Percentiles rank a stretch among this genome's conserved stretches.
phyloP scores from a whole-genome alignment of 2,113 vertebrate genomes.

The Lates calcarifer region DNA sequence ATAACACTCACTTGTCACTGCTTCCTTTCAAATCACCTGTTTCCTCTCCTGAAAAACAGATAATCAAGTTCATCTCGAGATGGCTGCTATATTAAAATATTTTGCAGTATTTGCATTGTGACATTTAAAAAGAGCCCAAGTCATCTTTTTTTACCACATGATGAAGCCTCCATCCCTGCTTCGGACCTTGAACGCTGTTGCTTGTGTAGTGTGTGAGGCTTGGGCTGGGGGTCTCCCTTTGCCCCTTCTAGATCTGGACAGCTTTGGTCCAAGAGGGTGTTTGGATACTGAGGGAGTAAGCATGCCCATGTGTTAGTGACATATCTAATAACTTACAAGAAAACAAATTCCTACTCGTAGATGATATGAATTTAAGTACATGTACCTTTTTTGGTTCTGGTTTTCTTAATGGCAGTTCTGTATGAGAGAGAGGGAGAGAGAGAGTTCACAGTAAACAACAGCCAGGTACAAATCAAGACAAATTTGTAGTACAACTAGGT shows the following conservation, averaged over 20 bases:
- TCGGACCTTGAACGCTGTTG: constrained; percentile 40
- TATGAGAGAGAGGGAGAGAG: too few species aligned
- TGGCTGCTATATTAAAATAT: neutral
- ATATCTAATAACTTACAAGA: neutral
- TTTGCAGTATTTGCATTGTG: neutral
- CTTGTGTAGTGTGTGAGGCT: neutral
- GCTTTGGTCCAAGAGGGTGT: constrained; percentile 15
- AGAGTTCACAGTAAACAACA: neutral
- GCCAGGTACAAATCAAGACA: neutral
- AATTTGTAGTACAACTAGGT: neutral
- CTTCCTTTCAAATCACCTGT: constrained; percentile 16
- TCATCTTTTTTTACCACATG: constrained; percentile 31
- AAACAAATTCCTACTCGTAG: neutral
- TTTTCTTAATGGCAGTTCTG: constrained; percentile 40
- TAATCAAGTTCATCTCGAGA: neutral
- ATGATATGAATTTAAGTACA: neutral
- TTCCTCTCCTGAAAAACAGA: constrained; percentile 32
- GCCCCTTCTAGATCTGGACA: constrained; percentile 32
- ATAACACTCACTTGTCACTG: constrained; percentile 37
- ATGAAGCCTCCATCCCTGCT: constrained; percentile 5
- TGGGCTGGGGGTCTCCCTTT: constrained; percentile 6
- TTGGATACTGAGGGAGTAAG: constrained; percentile 28
- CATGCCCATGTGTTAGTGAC: neutral
- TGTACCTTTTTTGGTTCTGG: constrained; percentile 40
- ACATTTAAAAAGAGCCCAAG: neutral